phyloP scores from a whole-genome alignment of 2,888 invertebrate species.

The Diarsia rubi region DNA sequence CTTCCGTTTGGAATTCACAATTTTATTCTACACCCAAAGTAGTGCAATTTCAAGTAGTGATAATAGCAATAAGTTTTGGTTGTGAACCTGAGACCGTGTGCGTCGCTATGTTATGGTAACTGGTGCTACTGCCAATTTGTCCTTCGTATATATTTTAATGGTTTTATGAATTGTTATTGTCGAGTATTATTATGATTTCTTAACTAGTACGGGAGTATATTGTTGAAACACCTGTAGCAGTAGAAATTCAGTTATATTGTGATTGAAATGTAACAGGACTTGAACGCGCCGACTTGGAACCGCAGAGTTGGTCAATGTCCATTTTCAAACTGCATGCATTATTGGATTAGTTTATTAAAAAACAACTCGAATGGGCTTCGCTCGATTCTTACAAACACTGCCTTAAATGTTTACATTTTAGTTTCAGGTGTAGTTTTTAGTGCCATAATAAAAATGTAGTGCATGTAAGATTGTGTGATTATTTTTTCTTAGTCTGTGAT shows the following conservation, averaged over 20 bases:
- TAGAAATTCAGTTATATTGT: conserved; percentile 88
- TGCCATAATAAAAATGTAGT: conserved; percentile 88
- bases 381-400: conserved; percentile 74
- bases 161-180: conserved; percentile 87
- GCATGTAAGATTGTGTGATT: conserved; percentile 81
- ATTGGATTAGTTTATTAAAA: conserved; percentile 47
- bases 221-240: conserved; percentile 83
- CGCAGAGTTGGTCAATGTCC: conserved; percentile 20
- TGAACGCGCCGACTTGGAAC: conserved; percentile 54
- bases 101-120: conserved; percentile 79
- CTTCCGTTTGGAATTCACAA: conserved; percentile 81
- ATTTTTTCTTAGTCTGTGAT: conserved; percentile 89
- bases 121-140: conserved; percentile 86
- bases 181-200: conserved; percentile 86
- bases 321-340: conserved; percentile 51
- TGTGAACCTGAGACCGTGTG: conserved; percentile 85
- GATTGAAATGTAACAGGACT: conserved; percentile 89
- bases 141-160: conserved; percentile 79
- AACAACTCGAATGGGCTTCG: conserved; percentile 51
- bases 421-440: conserved; percentile 84
- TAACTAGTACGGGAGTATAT: conserved; percentile 83
- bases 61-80: conserved; percentile 90
- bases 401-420: conserved; percentile 78
- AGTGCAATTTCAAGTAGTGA: conserved; percentile 89
- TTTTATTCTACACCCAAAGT: conserved; percentile 82